Percentiles rank a stretch among this genome's conserved stretches.
These are phyloP conservation scores for Sebastes hubbsi DNA, from an alignment of 2,797 vertebrate genomes.

Conservation along the genomic window DNA sequence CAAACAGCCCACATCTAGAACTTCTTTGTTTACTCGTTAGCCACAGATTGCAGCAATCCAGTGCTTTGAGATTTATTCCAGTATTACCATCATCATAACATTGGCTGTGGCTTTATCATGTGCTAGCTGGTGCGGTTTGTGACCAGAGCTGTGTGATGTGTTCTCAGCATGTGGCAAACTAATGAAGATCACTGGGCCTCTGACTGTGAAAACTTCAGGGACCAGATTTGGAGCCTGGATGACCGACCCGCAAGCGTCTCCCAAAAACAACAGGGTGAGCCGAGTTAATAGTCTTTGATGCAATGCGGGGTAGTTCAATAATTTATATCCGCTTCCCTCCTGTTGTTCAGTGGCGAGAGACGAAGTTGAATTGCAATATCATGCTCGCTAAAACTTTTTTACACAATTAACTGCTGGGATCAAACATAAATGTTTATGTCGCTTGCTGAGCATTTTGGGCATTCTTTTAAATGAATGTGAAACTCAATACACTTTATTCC, in stretches of 20 bases:
- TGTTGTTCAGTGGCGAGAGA: conserved; percentile 10
- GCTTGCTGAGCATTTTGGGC: background rate
- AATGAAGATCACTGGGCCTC: conserved; percentile 97
- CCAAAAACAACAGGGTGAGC: conserved; percentile 92
- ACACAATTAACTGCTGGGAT: background rate
- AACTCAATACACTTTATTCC: background rate
- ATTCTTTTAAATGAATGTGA: background rate
- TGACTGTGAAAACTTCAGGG: conserved; percentile 96
- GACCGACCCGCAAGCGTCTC: conserved; percentile 93
- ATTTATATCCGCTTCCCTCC: conserved; percentile 13
- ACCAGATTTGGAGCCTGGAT: conserved; percentile 99
- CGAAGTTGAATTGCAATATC: background rate
- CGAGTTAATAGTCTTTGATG: conserved; percentile 21
- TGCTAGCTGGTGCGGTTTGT: conserved; percentile 6
- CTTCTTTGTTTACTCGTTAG: background rate
- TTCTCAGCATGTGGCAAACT: conserved; percentile 95
- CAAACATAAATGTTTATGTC: conserved; percentile 8
- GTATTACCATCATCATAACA: conserved; percentile 35
- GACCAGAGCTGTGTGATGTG: conserved; percentile 46
- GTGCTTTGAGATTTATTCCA: conserved; percentile 26
- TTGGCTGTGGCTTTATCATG: conserved; percentile 36
- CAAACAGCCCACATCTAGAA: background rate
- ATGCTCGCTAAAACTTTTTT: background rate
- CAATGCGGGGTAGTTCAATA: background rate
- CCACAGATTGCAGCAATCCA: conserved; percentile 35